Base-by-base conservation (phyloP, 2,113 vertebrate genomes). In the Athene noctua region DNA sequence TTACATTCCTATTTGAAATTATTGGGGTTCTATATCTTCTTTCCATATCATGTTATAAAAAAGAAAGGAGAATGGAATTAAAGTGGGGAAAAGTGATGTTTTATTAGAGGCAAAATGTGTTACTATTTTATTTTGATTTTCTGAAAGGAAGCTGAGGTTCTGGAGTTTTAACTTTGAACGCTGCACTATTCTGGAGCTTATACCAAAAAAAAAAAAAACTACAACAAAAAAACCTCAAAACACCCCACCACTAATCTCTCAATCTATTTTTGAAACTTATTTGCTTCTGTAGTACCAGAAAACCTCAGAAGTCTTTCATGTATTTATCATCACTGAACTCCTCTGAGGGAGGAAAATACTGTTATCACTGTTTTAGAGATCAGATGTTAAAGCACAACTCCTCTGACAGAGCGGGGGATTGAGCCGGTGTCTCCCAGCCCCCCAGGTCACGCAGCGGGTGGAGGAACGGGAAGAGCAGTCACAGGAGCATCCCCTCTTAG, bases 1-100 rank as follows among this genome's bases (percentile, higher is more conserved):
- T 91, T 96, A 96, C 10, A 85, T 71, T 96, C 62, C 36, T 95
- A 77, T 91, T 95, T 96, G 90, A 97, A 97, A 97, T 94, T 95
- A 95, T 95, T 97, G 15, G 49, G 72, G 67, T 95, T 97, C 91
- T 96, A 78, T 96, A 93, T 93, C 92, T 97, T 96, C 17, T 94
- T 94, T 92, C 75, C 71, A 27, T 94, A 62, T 85, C 30, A 63
- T 13, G 17, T 78, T 80, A 63, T 70, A 95, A 71, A 84, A 83
- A 51, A 54, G 26, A 86, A 97, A 63, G 18, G 18, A 46, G 47
- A 75, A 94, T 57, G 40, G 68, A 95, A 97, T 63, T 90, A 77
- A 88, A 79, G 18, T 18, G n/a, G 13, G 55, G 3, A 1, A 36
- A 94, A 92, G 5, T 46, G 32, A 46, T 86, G 67, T 83, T 94